phyloP scores from a whole-genome alignment of 2,113 vertebrate species.

The Lagopus muta region DNA sequence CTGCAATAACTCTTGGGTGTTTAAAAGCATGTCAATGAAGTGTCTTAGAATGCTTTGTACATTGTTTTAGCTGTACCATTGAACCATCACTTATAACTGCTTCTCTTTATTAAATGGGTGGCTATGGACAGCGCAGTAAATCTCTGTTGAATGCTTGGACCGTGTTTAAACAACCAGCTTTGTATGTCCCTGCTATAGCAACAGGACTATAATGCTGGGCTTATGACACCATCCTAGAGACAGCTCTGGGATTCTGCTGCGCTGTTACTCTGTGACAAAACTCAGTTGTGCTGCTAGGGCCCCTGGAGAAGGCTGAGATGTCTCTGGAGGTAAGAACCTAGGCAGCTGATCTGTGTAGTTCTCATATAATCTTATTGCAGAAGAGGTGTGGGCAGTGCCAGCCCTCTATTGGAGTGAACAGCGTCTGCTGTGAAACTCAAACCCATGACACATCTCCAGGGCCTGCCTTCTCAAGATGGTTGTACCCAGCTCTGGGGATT shows the following conservation, averaged over 20 bases:
- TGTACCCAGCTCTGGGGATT: background rate
- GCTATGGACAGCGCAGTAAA: background rate
- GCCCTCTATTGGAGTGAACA: too few species aligned
- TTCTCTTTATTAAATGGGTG: background rate
- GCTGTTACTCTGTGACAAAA: background rate
- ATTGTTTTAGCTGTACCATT: background rate
- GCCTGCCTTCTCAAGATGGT: background rate
- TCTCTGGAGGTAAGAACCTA: background rate
- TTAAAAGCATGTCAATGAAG: background rate
- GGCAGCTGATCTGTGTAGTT: background rate
- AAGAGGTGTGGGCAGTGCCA: background rate
- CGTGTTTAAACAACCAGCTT: background rate
- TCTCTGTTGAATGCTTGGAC: background rate
- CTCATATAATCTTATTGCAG: background rate
- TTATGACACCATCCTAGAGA: background rate
- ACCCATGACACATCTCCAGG: fast-evolving
- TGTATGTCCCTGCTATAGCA: constrained; percentile 8
- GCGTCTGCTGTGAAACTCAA: background rate
- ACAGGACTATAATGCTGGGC: background rate
- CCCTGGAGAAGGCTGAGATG: background rate
- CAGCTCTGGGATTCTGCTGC: background rate
- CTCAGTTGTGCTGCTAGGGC: background rate
- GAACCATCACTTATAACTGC: background rate
- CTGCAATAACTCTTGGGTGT: background rate
- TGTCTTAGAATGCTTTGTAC: background rate